Evolutionary conservation across 2,113 vertebrate genomes (phyloP), one percentile per base, ranked within the genome.

Genomic region (Piaya cayana): DNA sequence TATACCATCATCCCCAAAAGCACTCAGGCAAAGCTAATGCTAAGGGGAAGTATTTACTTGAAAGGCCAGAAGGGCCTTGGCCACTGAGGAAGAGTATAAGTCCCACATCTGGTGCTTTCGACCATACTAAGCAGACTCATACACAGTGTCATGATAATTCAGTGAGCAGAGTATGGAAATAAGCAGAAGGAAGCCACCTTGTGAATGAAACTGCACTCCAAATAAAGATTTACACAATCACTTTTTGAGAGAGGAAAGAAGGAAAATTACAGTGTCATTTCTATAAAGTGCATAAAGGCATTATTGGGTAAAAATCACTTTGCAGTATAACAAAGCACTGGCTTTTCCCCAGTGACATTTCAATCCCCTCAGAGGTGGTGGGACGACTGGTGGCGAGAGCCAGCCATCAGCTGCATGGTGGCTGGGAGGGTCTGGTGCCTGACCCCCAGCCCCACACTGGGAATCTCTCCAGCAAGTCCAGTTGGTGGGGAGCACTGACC

Each of bases 161-260:
- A 47, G 21, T 8, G 25, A 17, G 39, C 25, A 77, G 42, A 65
- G 34, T 22, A 43, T 7, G 13, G 68, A 86, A 74, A 53, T 2
- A 32, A 34, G 49, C 39, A 67, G 68, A 88, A 36, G 32, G 29
- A 22, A 93, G 30, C 23, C 30, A 32, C 59, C 37, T 32, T 60
- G 43, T 0, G 0, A 86, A 62, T 56, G 58, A 87, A 95, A 52
- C 4, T 3, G 3, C 0, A 1, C 50, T 86, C 30, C 17, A 7
- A 77, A 82, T 18, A 11, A 76, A 94, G 47, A 55, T 83, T 86
- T 76, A 80, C 79, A 72, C 30, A 59, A 68, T 2, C n/a, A 34
- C n/a, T 74, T 90, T 91, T 92, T 86, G 34, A 95, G 71, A 95
- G 71, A 88, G 37, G 11, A 82, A 76, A 72, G 55, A 67, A 93